Evolutionary conservation across 1,140 invertebrate species (phyloP).

Genomic region (Pissodes strobi): DNA sequence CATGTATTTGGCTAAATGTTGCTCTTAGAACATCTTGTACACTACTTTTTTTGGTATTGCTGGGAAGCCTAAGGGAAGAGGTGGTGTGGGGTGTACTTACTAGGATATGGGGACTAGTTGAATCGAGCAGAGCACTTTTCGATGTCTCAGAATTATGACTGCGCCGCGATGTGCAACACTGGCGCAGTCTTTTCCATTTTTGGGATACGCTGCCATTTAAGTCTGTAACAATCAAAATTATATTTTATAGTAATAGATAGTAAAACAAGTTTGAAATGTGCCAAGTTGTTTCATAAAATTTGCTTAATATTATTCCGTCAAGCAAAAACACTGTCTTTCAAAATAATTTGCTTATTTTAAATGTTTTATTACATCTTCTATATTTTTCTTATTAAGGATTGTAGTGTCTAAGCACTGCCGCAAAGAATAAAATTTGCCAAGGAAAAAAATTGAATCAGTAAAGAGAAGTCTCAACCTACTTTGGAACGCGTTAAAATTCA

Average conservation of each 20-base stretch:
- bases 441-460: no score
- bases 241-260: background rate
- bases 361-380: no score
- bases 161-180: constrained; percentile 68
- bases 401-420: no score
- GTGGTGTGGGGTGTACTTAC: constrained; percentile 51
- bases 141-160: constrained; percentile 59
- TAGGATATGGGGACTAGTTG: constrained; percentile 53
- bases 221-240: constrained; percentile 62
- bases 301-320: no score
- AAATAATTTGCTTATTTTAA: no score
- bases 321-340: no score
- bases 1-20: constrained; percentile 67
- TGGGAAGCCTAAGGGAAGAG: constrained; percentile 64
- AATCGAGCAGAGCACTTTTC: constrained; percentile 56
- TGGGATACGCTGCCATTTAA: constrained; percentile 76
- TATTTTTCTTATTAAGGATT: no score
- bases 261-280: background rate
- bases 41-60: constrained; percentile 59
- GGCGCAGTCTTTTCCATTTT: constrained; percentile 70
- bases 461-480: no score
- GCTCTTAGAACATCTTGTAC: constrained; percentile 68
- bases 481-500: no score
- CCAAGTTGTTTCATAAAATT: background rate
- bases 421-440: no score